phyloP scores from a whole-genome alignment of 2,797 vertebrate species.

The Siniperca undulata region DNA sequence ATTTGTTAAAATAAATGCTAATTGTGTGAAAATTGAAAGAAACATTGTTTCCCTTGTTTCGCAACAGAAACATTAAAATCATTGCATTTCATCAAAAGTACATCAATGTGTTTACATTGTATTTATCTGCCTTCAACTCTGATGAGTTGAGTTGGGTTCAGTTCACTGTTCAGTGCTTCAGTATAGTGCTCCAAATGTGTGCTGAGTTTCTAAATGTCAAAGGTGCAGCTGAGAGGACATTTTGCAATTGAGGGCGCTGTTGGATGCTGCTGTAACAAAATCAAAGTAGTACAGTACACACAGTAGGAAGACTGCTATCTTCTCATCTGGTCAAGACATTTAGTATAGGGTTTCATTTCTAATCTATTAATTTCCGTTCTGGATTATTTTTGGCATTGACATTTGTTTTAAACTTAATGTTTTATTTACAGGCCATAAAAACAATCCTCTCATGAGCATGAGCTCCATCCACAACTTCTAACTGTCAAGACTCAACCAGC shows the following conservation, averaged over 20 bases:
- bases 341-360: background rate
- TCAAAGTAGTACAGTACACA: background rate
- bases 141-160: background rate
- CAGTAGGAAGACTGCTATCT: background rate
- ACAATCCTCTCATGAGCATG: background rate
- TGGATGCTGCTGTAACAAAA: conserved; percentile 9
- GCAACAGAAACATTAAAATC: background rate
- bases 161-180: background rate
- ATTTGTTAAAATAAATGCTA: background rate
- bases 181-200: background rate
- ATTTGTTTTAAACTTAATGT: background rate
- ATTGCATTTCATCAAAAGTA: background rate
- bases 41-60: background rate
- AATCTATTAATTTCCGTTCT: background rate
- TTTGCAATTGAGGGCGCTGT: background rate
- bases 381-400: background rate
- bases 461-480: background rate
- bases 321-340: background rate
- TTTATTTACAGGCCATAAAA: conserved; percentile 17
- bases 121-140: background rate
- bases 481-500: background rate
- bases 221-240: background rate
- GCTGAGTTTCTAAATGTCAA: conserved; percentile 3
- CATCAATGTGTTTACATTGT: too few relatives aligned
- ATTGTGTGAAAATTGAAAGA: background rate